phyloP scores from a whole-genome alignment of 23 tunicate species.

The Styela clava region DNA sequence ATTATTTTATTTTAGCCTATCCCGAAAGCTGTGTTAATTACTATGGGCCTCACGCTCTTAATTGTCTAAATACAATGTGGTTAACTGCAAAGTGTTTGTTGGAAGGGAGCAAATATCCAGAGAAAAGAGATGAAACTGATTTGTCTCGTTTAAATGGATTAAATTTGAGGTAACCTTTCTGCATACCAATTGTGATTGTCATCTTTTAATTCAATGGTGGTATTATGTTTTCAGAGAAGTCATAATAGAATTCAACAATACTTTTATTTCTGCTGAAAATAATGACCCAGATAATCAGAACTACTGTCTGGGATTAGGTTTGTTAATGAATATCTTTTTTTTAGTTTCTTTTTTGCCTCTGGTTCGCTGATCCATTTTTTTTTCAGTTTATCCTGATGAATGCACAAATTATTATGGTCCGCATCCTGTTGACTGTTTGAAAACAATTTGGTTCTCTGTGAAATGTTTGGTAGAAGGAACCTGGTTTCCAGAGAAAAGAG shows the following conservation, averaged over 20 bases:
- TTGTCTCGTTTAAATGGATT: neutral
- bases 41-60: constrained; percentile 19
- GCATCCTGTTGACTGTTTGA: constrained; percentile 24
- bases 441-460: constrained; percentile 16
- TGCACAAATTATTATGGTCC: constrained; percentile 28
- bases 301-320: constrained; percentile 30
- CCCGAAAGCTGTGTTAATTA: constrained; percentile 6
- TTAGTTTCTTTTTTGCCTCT: too few species aligned
- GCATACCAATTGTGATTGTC: too few species aligned
- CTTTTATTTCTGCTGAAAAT: neutral
- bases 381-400: constrained; percentile 12
- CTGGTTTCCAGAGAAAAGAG: constrained; percentile 18
- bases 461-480: constrained; percentile 20
- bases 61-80: constrained; percentile 33
- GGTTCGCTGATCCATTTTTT: neutral
- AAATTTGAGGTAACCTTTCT: constrained; percentile 6
- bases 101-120: constrained; percentile 9
- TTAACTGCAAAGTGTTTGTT: neutral
- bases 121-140: neutral
- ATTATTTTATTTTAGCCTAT: neutral
- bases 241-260: constrained; percentile 23
- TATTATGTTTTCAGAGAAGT: neutral
- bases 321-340: too few species aligned
- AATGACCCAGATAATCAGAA: neutral
- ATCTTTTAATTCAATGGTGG: too few species aligned